phyloP scores from a whole-genome alignment of 1,140 invertebrate species.

The Papilio machaon region DNA sequence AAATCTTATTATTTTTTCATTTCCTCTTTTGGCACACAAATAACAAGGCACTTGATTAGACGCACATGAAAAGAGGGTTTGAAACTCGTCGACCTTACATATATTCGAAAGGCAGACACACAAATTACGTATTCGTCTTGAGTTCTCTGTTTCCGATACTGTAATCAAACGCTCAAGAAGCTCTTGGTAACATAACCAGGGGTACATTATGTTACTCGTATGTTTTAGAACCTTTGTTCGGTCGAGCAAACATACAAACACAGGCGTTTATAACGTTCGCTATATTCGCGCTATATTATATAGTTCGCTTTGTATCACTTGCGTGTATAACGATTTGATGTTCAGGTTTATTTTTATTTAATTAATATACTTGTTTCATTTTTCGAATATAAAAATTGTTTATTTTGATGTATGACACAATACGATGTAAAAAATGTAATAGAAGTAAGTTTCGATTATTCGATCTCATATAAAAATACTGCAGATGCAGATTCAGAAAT shows the following conservation, averaged over 20 bases:
- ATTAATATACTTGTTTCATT: not conserved
- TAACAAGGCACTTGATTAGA: slow-evolving; percentile 35
- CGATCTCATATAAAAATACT: too few species aligned
- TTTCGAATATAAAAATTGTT: not conserved
- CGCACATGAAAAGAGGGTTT: slow-evolving; percentile 29
- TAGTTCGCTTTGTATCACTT: slow-evolving; percentile 2
- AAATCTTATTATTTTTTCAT: slow-evolving; percentile 27
- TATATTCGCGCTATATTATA: too few species aligned
- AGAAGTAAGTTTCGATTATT: too few species aligned
- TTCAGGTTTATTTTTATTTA: not conserved
- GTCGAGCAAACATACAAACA: slow-evolving; percentile 42
- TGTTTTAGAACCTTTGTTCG: slow-evolving; percentile 45
- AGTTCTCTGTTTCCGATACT: slow-evolving; percentile 47
- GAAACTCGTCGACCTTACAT: slow-evolving; percentile 1
- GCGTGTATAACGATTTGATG: not conserved
- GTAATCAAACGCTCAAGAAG: slow-evolving; percentile 53
- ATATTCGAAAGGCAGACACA: slow-evolving; percentile 9
- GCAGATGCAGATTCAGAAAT: too few species aligned
- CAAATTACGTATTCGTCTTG: slow-evolving; percentile 45
- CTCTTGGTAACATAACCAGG: slow-evolving; percentile 42
- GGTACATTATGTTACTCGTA: slow-evolving; percentile 10
- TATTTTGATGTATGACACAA: not conserved
- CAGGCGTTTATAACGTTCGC: slow-evolving; percentile 41
- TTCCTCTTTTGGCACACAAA: slow-evolving; percentile 17
- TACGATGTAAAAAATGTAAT: not conserved